Evolutionary conservation across 2,797 vertebrate genomes (phyloP).

Genomic region (Neomorphus geoffroyi): DNA sequence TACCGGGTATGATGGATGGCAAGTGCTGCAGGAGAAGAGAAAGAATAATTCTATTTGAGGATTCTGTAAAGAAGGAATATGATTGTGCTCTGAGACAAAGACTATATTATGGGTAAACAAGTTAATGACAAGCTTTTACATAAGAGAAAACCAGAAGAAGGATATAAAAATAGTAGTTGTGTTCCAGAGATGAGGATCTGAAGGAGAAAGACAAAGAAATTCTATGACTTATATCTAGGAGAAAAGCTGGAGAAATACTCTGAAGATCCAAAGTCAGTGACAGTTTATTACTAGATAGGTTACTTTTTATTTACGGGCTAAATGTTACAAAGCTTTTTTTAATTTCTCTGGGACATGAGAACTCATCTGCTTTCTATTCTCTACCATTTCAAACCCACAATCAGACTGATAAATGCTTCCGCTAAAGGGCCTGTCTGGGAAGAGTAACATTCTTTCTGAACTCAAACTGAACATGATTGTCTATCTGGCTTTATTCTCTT

Average conservation of each 20-base stretch:
- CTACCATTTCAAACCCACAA: not conserved
- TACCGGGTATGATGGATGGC: not conserved
- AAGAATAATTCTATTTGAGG: constrained; percentile 4
- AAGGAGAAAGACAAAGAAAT: not conserved
- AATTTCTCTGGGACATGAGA: not conserved
- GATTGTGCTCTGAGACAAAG: not conserved
- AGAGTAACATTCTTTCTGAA: not conserved
- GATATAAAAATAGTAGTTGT: not conserved
- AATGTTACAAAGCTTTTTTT: not conserved
- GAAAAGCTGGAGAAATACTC: not conserved
- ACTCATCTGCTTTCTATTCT: not conserved
- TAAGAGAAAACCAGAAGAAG: not conserved
- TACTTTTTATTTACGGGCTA: not conserved
- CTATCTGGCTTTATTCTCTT: not conserved
- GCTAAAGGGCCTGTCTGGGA: constrained; percentile 25
- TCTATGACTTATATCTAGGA: not conserved
- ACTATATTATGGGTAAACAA: constrained; percentile 31
- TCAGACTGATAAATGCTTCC: constrained; percentile 33
- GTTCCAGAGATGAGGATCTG: not conserved
- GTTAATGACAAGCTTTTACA: constrained; percentile 32
- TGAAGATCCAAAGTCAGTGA: not conserved
- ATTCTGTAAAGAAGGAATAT: not conserved
- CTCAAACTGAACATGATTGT: not conserved
- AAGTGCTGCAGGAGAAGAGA: constrained; percentile 11
- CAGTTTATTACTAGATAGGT: not conserved